A percentile compares a stretch with the other conserved stretches of the same genome.
Evolutionary conservation across 2,113 vertebrate genomes (phyloP).

Genomic region (Sceloporus tristichus): DNA sequence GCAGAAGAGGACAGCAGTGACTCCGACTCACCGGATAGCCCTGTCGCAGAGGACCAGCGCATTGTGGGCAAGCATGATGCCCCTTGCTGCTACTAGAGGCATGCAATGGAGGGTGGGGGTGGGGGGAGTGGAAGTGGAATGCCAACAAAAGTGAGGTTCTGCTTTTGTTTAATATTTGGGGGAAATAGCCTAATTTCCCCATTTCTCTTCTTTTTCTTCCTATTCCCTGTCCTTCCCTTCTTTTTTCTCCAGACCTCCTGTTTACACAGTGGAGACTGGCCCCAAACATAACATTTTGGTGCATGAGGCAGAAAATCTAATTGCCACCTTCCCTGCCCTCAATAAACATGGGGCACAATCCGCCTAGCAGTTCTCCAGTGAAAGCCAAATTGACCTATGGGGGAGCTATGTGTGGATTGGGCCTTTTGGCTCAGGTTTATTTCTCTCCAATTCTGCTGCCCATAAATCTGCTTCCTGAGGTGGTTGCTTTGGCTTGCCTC

Average conservation of each 20-base stretch:
- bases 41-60: conserved; percentile 78
- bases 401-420: background rate
- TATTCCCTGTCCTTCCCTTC: background rate
- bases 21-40: conserved; percentile 82
- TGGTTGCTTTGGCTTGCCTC: background rate
- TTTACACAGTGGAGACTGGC: conserved; percentile 2
- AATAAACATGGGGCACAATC: background rate
- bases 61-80: conserved; percentile 87
- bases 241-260: conserved; percentile 17
- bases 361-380: background rate
- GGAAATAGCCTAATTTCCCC: conserved; percentile 42
- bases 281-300: background rate
- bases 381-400: background rate
- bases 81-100: conserved; percentile 85
- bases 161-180: conserved; percentile 44
- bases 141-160: background rate
- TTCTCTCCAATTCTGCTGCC: background rate
- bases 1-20: conserved; percentile 87
- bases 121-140: background rate
- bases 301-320: background rate
- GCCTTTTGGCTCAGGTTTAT: background rate
- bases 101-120: background rate
- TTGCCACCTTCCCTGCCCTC: background rate
- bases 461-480: background rate
- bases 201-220: background rate